Base-by-base conservation (phyloP, 1,140 invertebrate genomes). In the Calliopsis andreniformis region DNA sequence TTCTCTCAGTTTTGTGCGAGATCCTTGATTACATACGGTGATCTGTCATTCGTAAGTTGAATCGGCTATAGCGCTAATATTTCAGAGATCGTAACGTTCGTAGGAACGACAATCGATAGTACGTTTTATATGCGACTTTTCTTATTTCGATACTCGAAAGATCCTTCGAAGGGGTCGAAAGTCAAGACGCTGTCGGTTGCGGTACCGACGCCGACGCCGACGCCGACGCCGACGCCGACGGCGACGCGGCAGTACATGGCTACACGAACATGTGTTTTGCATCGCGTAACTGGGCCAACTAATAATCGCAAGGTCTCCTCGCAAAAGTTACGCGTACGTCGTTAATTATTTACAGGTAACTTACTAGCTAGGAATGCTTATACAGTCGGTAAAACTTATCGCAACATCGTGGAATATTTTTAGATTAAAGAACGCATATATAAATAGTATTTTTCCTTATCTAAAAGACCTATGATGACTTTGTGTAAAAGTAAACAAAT, bases 311-410 rank as follows among this genome's bases (percentile, higher is more conserved):
- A 53, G 45, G 32, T 30, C 53, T 73, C 30, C 10, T 72, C 42
- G 43, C 30, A 78, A 78, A 69, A 28, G 73, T 23, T 43, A 76
- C 78, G 51, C 58, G 61, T 67, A 47, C 64, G 69, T 71, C 47
- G 70, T 76, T 64, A 67, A 35, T 56, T 83, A 84, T 83, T 83
- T 84, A 83, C 81, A 84, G 39, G 14, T 30, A 58, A 6, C 80
- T 83, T 84, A 84, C 25, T 14, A 20, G 47, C 76, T 79, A 79
- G 47, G 18, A 70, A 82, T 71, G 53, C 70, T 79, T 79, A 83
- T 45, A 67, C 70, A 76, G 55, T 83, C 55, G 80, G 70, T 79
- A n/a, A 76, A 69, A 83, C 32, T 59, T 83, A 70, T 62, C 30
- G 47, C 62, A 47, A 66, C 66, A 69, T 25, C 49, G 72, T 78